Conservation (phyloP, 2,888 invertebrate species). For the Apotomis betuletana region DNA sequence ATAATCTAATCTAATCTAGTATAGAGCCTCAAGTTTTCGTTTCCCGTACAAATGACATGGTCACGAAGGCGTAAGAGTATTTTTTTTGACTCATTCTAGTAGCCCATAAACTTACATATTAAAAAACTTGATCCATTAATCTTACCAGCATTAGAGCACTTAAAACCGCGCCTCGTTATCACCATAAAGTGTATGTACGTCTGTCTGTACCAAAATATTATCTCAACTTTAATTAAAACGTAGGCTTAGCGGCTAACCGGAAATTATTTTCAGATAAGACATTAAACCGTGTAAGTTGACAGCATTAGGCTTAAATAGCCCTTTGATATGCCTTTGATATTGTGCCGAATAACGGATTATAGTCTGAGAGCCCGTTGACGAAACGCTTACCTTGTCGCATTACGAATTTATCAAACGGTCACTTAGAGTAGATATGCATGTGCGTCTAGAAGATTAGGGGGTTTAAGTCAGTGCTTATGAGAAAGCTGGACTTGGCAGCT, state of each 20-base stretch:
- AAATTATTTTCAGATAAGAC: conserved; percentile 35
- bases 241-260: conserved; percentile 29
- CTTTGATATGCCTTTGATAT: conserved; percentile 38
- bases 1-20: too few relatives aligned
- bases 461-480: too few relatives aligned
- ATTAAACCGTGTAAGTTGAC: conserved; percentile 40
- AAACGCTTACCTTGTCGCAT: conserved; percentile 27
- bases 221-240: conserved; percentile 36
- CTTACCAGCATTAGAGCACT: conserved; percentile 4
- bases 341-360: conserved; percentile 33
- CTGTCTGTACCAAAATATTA: conserved; percentile 30
- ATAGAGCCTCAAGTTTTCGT: too few relatives aligned
- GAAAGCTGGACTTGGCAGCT: too few relatives aligned
- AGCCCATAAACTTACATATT: too few relatives aligned
- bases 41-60: too few relatives aligned
- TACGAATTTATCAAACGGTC: conserved; percentile 35
- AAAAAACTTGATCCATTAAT: neutral
- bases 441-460: neutral
- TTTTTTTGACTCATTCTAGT: too few relatives aligned
- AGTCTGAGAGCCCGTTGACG: conserved; percentile 23
- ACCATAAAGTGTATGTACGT: conserved; percentile 25
- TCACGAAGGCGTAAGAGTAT: too few relatives aligned
- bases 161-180: conserved; percentile 18
- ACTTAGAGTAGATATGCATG: neutral
- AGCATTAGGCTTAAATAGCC: conserved; percentile 33